Base-by-base conservation (phyloP, 2,797 vertebrate species). In the Paramormyrops hopkinsi region DNA sequence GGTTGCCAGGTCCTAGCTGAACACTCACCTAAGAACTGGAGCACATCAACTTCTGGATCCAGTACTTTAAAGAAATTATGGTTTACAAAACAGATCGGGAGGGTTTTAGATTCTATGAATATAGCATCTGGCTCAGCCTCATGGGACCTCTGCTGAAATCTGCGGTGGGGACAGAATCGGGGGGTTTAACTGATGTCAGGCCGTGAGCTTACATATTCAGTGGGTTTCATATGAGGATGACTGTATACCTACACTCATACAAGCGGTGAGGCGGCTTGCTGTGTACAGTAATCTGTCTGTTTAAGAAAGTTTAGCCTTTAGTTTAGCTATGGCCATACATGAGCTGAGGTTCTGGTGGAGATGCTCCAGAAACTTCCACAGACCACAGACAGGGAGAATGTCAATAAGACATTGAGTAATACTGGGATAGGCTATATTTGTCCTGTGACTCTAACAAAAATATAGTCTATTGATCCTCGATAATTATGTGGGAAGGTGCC, bases 361-460 rank as follows among this genome's bases (percentile, higher is more conserved):
- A 46, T 51, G n/a, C 11, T 29, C 46, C 3, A 33, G 46, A 85
- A 29, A 4, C 44, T 51, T 51, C 44, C 48, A 51, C 9, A 85
- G n/a, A 25, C 83, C 48, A 7, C 48, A 25, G 44, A 46, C 19
- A 83, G 79, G 41, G 2, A 83, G 37, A 29, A 84, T 9, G 22
- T 53, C 83, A 85, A 50, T 85, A 85, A 25, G 29, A 85, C 83
- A 14, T 2, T 85, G 46, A 85, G 44, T 84, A 48, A 84, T 12
- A 84, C 11, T 85, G 44, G 44, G n/a, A 85, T 29, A 53, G 48
- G 44, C 48, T 85, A 85, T 85, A 85, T 85, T 25, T 85, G 83
- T 85, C 44, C 48, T 85, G 48, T 85, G 46, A 85, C 48, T 48
- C n/a, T 85, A 44, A 85, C 17, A 85, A 85, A 85, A 85, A 50